Evolutionary conservation across 2,888 invertebrate genomes (phyloP).

Genomic region (Aphidoletes aphidimyza): DNA sequence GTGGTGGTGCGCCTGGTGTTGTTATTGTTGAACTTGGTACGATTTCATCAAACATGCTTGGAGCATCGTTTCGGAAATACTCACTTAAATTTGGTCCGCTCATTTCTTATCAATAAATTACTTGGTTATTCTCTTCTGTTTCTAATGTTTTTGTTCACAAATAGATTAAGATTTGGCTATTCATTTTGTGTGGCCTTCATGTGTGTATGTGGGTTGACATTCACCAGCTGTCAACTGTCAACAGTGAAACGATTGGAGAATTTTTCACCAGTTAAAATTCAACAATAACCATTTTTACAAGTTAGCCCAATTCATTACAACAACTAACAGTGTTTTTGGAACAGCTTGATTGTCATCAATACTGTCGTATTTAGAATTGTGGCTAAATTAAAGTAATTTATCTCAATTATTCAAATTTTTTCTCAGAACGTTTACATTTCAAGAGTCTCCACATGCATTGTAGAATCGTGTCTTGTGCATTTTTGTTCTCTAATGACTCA

Average conservation of each 20-base stretch:
- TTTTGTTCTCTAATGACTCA: not conserved
- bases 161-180: not conserved
- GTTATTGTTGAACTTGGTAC: slow-evolving; percentile 56
- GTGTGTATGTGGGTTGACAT: not conserved
- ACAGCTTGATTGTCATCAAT: too few relatives aligned
- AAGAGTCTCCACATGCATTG: not conserved
- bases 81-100: slow-evolving; percentile 62
- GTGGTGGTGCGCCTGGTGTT: not conserved
- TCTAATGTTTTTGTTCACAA: slow-evolving; percentile 28
- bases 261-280: not conserved
- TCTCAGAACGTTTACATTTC: not conserved
- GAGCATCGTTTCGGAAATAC: slow-evolving; percentile 66
- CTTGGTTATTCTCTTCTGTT: not conserved
- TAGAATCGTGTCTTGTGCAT: not conserved
- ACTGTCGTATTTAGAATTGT: too few relatives aligned
- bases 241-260: not conserved
- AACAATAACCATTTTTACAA: too few relatives aligned
- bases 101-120: slow-evolving; percentile 36
- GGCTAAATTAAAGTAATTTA: too few relatives aligned
- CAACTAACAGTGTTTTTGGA: too few relatives aligned
- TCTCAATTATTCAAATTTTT: not conserved
- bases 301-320: too few relatives aligned
- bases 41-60: slow-evolving; percentile 66
- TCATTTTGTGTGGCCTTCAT: not conserved
- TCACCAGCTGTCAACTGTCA: slow-evolving; percentile 6